Base-by-base conservation (phyloP, 2,797 vertebrate species). In the Capromys pilorides region DNA sequence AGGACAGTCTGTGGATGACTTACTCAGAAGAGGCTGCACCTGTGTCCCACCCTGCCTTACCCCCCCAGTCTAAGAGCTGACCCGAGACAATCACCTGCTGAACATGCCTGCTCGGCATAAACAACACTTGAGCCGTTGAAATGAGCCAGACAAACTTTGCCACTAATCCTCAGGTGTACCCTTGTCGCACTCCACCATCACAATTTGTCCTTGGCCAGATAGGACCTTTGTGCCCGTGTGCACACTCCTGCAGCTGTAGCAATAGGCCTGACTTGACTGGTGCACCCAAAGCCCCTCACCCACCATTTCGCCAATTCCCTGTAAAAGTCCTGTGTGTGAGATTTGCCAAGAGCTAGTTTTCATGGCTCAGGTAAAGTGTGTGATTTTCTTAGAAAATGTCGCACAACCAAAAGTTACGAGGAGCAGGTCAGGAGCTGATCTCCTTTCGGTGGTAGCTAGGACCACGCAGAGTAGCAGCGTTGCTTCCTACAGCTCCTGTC, bases 361-460 rank as follows among this genome's bases (percentile, higher is more conserved):
- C 39, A 61, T 18, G 73, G 57, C 4, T 77, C 3, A 8, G 5
- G 31, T 10, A 75, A 19, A 83, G 28, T 33, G 12, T 71, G 21
- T 81, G 41, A 45, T 92, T 69, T 78, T 88, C 33, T 71, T 73
- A 41, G 41, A 49, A 67, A 90, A 85, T 91, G 19, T 86, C 77
- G 41, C n/a, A 71, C 79, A 79, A 85, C 45, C 73, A 49, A 66
- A 90, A 33, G 36, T 6, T 31, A 39, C 19, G 26, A 86, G 62
- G 49, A 85, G 21, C 14, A 26, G 87, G 71, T 57, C 59, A 78
- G 67, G 33, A 71, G 88, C 31, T 67, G 36, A 59, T 39, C 78
- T 22, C 64, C 64, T 84, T 88, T 61, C n/a, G 19, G 2, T 66
- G 92, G 39, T 28, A 51, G 51, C 0, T 6, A 22, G 24, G n/a